Base-by-base conservation (phyloP, 2,888 invertebrate species). In the Linnaemya tessellans region DNA sequence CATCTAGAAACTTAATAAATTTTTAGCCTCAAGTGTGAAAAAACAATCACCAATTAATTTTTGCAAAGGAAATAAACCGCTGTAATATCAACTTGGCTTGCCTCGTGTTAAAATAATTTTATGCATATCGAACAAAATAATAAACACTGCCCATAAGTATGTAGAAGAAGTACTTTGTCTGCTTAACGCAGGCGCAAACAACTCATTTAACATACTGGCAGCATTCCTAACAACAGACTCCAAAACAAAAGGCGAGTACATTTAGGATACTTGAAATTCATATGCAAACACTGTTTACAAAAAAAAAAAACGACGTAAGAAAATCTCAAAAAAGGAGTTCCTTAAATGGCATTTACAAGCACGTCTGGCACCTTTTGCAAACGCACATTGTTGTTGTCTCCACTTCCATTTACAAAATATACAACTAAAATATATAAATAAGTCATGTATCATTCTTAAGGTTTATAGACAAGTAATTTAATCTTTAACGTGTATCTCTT, bases 401-500 rank as follows among this genome's bases (percentile, higher is more conserved):
- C 5, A 20, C 8, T 1, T 1, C 38, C 11, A 41, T 41, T 41
- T 41, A 11, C 38, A 11, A 15, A 22, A 56, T 68, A 54, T 56
- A 74, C 51, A 11, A 22, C 67, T 49, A 51, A 67, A 51, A 67
- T 35, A 62, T 46, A 62, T 65, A 75, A 70, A 75, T 81, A 77
- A 82, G 38, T 77, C 70, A 77, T 82, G 75, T 77, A 82, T 82
- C 75, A 75, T 77, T 82, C 11, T 64, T 38, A 49, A 49, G 64
- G 60, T 46, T 64, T 65, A 65, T 80, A 51, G 58, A 49, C 49
- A 41, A 67, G 13, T 3, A 41, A 3, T 65, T 22, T 78, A 82
- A 85, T 85, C 82, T 82, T 79, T 80, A 80, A 82, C 82, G 82
- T 85, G 82, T 85, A 85, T 82, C 85, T 82, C 60, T 80, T 75